Evolutionary conservation across 2,113 vertebrate genomes (phyloP), one percentile per base, ranked within the genome.

Genomic region (Anser brachyrhynchus): DNA sequence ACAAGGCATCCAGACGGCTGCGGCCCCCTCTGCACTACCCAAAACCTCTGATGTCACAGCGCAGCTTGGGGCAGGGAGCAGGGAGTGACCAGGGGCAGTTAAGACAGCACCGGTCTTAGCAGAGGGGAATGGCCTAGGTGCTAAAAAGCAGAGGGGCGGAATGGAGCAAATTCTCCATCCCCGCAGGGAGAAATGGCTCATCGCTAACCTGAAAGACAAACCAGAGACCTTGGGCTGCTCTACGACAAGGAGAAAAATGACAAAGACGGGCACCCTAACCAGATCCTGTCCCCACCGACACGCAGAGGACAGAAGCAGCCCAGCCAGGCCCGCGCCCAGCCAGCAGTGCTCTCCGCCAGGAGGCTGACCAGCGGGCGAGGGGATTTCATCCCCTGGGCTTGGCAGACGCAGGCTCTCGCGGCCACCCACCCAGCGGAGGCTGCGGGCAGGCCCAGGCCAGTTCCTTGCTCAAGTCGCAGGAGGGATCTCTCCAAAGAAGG

Each of bases 1-100:
- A 61, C 66, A 95, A 95, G 93, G 92, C 92, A 94, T 86, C 75
- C 43, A 41, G 74, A 20, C 14, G 61, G 54, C 74, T 83, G 57
- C 75, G 29, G n/a, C 61, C 3, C 29, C 10, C 41, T 37, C 80
- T 59, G 72, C 52, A 52, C 26, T 55, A 69, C 58, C 51, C 74
- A 29, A n/a, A 78, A 52, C 21, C 70, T 72, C 81, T 70, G 61
- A 20, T 70, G 43, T 49, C 71, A 54, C 66, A 11, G 62, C 49
- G 31, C 2, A 28, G 69, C n/a, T 14, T 39, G 74, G 46, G 67
- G 17, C 70, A 66, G 79, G 46, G 37, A 49, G 84, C 70, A 22
- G 59, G 69, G 52, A 66, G 61, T 11, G 26, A 65, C 10, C 41
- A 75, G 52, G 58, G 74, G 89, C 70, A 23, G 5, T 14, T 58